phyloP scores from a whole-genome alignment of 2,888 invertebrate species.

The Ormyrus thymus region DNA sequence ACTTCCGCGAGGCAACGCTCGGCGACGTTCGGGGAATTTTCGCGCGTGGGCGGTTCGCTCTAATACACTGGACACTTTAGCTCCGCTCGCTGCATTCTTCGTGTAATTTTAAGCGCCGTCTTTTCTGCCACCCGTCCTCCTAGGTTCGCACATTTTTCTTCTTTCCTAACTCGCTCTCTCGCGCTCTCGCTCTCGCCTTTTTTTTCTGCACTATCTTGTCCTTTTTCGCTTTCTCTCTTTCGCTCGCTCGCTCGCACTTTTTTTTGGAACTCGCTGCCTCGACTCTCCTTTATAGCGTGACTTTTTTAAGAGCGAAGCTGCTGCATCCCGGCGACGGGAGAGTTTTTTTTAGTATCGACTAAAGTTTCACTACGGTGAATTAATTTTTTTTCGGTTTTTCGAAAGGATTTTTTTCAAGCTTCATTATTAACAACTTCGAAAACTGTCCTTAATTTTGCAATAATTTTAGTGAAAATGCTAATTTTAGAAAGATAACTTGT shows the following conservation, averaged over 20 bases:
- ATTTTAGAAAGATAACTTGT: no score
- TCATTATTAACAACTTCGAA: no score
- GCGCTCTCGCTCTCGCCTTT: not conserved
- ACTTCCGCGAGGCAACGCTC: slow-evolving; percentile 25
- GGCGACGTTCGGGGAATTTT: slow-evolving; percentile 22
- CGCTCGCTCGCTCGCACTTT: not conserved
- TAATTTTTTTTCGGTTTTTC: not conserved
- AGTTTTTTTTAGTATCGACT: slow-evolving; percentile 9
- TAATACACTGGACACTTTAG: not conserved
- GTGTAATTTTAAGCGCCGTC: not conserved
- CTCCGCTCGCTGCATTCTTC: not conserved
- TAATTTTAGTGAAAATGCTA: no score
- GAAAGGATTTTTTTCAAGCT: no score
- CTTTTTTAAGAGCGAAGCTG: not conserved
- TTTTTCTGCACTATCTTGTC: not conserved
- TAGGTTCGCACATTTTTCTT: not conserved
- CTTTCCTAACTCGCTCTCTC: not conserved
- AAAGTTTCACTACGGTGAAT: slow-evolving; percentile 1
- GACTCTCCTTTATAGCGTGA: not conserved
- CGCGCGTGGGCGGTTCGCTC: not conserved
- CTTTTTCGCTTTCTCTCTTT: slow-evolving; percentile 3
- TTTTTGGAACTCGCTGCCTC: slow-evolving; percentile 1
- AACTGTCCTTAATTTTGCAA: no score
- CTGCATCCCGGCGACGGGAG: not conserved
- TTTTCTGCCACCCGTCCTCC: not conserved